These are phyloP conservation scores for Nothocercus nigrocapillus DNA, from an alignment of 2,113 vertebrate genomes.

Conservation along the genomic window DNA sequence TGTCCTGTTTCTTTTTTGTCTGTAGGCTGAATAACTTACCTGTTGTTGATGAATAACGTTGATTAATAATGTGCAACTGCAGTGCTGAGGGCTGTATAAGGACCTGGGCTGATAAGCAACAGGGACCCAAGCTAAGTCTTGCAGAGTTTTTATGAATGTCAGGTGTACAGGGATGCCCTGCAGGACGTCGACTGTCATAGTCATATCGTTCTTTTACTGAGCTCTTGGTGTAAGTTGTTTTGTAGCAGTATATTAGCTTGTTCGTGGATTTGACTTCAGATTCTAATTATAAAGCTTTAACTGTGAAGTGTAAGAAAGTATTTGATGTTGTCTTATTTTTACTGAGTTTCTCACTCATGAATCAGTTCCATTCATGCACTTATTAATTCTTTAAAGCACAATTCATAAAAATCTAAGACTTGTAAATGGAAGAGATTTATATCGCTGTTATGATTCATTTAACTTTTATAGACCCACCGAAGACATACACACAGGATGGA, in stretches of 20 bases:
- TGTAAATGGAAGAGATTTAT: slow-evolving; percentile 48
- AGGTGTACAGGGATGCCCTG: neutral
- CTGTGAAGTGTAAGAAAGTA: neutral
- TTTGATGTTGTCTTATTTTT: slow-evolving; percentile 28
- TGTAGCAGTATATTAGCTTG: neutral
- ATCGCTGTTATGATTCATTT: slow-evolving; percentile 60
- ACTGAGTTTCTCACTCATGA: neutral
- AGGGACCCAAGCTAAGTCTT: neutral
- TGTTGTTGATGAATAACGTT: neutral
- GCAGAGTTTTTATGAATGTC: neutral
- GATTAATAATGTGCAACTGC: neutral
- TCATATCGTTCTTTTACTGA: neutral
- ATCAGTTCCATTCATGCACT: neutral
- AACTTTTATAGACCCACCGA: slow-evolving; percentile 85
- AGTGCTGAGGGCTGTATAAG: neutral
- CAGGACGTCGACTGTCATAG: neutral
- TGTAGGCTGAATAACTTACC: neutral
- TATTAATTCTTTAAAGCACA: slow-evolving; percentile 32
- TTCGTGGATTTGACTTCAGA: slow-evolving; percentile 29
- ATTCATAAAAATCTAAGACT: slow-evolving; percentile 29
- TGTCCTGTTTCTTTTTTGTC: neutral
- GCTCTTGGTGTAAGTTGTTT: neutral
- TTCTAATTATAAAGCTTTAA: neutral
- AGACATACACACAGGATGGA: slow-evolving; percentile 96
- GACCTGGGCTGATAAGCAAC: neutral